These are phyloP conservation scores for Dufourea novaeangliae DNA, from an alignment of 1,140 invertebrate genomes.

Conservation along the genomic window DNA sequence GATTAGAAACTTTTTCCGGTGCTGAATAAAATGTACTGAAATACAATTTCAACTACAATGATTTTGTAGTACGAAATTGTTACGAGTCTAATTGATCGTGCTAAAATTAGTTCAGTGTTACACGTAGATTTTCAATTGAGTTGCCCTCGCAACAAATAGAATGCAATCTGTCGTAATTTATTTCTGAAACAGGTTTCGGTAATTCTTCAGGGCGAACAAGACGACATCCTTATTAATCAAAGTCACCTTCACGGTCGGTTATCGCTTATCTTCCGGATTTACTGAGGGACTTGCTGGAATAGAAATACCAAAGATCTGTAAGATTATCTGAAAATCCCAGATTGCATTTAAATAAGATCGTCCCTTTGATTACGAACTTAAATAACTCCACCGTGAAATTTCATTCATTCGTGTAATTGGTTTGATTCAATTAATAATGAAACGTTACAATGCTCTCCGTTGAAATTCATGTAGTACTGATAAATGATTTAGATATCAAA, in stretches of 20 bases:
- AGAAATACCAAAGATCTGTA: not conserved
- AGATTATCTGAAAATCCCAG: slow-evolving; percentile 25
- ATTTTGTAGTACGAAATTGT: not conserved
- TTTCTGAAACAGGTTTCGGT: not conserved
- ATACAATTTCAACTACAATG: no score
- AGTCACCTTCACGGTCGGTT: slow-evolving; percentile 2
- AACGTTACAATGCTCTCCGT: no score
- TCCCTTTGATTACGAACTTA: not conserved
- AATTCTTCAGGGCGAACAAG: not conserved
- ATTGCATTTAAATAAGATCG: slow-evolving; percentile 36
- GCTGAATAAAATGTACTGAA: not conserved
- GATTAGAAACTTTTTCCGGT: no score
- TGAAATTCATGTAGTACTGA: not conserved
- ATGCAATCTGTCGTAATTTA: not conserved
- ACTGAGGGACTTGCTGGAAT: not conserved
- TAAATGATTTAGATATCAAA: not conserved
- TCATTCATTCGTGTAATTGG: not conserved
- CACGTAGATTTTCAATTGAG: not conserved
- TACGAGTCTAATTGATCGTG: not conserved
- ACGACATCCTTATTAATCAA: slow-evolving; percentile 26
- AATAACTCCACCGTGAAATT: not conserved
- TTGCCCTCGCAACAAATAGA: not conserved
- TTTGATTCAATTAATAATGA: not conserved
- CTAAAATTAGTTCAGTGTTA: not conserved
- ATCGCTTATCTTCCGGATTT: slow-evolving; percentile 32